Percentiles rank a stretch among this genome's conserved stretches.
Conservation (phyloP, 2,888 invertebrate genomes). For the Drosophila kuntzei region DNA sequence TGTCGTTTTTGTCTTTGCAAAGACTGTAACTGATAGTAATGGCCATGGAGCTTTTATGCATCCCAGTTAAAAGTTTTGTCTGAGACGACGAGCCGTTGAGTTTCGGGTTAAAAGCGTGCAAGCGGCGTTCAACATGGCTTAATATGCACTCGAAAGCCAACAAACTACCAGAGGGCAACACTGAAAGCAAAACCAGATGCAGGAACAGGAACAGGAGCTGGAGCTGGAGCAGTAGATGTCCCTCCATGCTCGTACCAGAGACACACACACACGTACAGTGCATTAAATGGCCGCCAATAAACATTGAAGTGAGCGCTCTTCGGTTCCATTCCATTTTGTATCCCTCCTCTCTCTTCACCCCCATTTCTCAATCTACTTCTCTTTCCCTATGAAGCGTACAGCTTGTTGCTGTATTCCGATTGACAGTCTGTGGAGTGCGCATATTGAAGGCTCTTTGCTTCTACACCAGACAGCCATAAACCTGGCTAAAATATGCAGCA, state of each 20-base stretch:
- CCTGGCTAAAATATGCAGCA: conserved; percentile 23
- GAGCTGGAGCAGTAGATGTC: neutral
- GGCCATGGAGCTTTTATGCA: conserved; percentile 70
- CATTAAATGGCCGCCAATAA: conserved; percentile 71
- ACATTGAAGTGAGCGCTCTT: conserved; percentile 55
- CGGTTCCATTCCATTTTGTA: conserved; percentile 20
- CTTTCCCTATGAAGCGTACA: conserved; percentile 20
- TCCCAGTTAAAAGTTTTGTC: conserved; percentile 76
- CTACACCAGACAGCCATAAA: conserved; percentile 19
- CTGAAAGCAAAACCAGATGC: conserved; percentile 6
- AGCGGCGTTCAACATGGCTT: conserved; percentile 70
- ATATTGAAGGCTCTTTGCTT: conserved; percentile 54
- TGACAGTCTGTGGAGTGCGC: conserved; percentile 51
- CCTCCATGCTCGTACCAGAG: conserved; percentile 5
- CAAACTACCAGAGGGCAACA: neutral
- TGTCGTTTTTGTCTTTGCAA: conserved; percentile 26
- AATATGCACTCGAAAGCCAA: conserved; percentile 54
- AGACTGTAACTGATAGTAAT: conserved; percentile 76
- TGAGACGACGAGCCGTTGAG: conserved; percentile 70
- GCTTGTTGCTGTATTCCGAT: conserved; percentile 55
- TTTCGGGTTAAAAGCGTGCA: conserved; percentile 76
- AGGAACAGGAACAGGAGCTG: neutral
- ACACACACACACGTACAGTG: conserved; percentile 34
- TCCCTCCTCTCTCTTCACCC: neutral
- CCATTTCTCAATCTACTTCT: neutral